Conservation (phyloP, 2,888 invertebrate species). For the Lochmaea capreae region DNA sequence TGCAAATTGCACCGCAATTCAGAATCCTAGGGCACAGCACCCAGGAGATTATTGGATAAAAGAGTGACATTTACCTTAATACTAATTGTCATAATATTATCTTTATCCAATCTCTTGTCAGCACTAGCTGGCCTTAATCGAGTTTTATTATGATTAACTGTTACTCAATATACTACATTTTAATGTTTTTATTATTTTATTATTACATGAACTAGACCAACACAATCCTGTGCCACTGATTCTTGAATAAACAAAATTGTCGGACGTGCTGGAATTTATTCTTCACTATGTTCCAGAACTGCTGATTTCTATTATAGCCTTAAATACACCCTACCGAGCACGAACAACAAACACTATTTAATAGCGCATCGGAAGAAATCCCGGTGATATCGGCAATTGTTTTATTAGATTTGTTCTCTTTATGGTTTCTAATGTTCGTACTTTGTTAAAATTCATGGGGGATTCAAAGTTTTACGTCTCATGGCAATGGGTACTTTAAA, state of each 20-base stretch:
- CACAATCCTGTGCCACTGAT: not conserved
- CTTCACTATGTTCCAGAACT: not conserved
- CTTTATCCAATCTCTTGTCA: no score
- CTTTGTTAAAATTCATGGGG: slow-evolving; percentile 5
- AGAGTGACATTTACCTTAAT: no score
- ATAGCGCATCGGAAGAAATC: not conserved
- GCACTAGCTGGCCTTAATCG: no score
- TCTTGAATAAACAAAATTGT: not conserved
- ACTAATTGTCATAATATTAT: no score
- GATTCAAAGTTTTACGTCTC: not conserved
- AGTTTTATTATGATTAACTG: no score
- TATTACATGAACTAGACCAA: no score
- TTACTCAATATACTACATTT: no score
- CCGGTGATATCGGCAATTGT: slow-evolving; percentile 14
- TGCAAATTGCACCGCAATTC: no score
- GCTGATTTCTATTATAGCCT: slow-evolving; percentile 7
- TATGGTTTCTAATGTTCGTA: not conserved
- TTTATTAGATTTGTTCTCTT: slow-evolving; percentile 9
- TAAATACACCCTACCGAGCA: not conserved
- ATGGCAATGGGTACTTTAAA: not conserved
- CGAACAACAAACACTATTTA: slow-evolving; percentile 8
- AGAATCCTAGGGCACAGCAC: no score
- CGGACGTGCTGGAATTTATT: not conserved
- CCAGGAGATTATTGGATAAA: no score
- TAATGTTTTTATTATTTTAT: no score